Conservation (phyloP, 2,888 invertebrate species). For the Protodeltote pygarga region DNA sequence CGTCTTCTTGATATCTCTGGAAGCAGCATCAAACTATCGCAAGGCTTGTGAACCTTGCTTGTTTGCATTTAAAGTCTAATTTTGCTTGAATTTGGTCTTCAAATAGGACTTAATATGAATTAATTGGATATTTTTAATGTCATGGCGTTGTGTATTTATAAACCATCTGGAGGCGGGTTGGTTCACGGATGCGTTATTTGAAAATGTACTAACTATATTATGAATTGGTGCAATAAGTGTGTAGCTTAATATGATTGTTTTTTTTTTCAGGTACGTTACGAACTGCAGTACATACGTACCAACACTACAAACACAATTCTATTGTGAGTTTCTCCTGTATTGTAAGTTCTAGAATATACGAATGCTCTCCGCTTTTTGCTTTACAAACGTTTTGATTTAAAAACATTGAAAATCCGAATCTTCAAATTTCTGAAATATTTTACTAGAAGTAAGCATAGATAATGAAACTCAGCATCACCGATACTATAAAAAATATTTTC, state of each 20-base stretch:
- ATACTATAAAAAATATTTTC: too few relatives aligned
- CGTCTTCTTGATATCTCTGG: conserved; percentile 62
- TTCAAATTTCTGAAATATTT: too few relatives aligned
- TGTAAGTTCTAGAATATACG: conserved; percentile 11
- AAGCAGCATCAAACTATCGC: conserved; percentile 47
- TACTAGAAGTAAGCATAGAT: too few relatives aligned
- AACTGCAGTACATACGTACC: conserved; percentile 1
- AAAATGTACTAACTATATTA: conserved; percentile 30
- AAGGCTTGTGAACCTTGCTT: conserved; percentile 36
- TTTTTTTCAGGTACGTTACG: conserved; percentile 61
- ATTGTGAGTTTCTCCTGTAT: neutral
- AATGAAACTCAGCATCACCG: too few relatives aligned
- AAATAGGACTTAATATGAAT: conserved; percentile 66
- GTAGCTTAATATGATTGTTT: conserved; percentile 23
- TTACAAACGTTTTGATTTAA: neutral
- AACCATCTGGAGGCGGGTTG: conserved; percentile 66
- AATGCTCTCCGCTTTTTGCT: neutral
- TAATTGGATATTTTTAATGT: conserved; percentile 74
- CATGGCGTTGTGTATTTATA: conserved; percentile 72
- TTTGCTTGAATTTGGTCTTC: conserved; percentile 41
- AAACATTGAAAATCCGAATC: neutral
- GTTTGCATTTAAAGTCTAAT: conserved; percentile 48
- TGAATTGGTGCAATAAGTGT: conserved; percentile 19
- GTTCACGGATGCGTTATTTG: conserved; percentile 57
- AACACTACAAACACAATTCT: too few relatives aligned